phyloP scores from a whole-genome alignment of 1,140 invertebrate species.

The Drosophila dunni region DNA sequence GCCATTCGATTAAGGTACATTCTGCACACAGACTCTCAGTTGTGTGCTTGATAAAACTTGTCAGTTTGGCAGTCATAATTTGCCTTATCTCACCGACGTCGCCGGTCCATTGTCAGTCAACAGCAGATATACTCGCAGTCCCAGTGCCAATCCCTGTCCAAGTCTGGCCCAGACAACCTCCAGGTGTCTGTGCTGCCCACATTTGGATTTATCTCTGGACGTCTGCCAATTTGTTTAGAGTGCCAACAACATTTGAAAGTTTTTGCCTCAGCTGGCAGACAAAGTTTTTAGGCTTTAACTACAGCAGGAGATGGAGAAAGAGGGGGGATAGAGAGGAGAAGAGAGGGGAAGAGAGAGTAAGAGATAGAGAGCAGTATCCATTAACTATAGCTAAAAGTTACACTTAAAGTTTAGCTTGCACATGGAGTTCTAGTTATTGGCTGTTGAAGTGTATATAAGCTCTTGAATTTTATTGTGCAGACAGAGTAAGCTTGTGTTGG shows the following conservation, averaged over 20 bases:
- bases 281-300: constrained; percentile 24
- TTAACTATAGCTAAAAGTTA: constrained; percentile 9
- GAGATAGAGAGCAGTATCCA: constrained; percentile 24
- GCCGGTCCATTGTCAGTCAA: constrained; percentile 15
- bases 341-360: not conserved
- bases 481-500: constrained; percentile 5
- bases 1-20: constrained; percentile 5
- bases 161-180: not conserved
- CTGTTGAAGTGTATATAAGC: constrained; percentile 14
- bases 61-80: constrained; percentile 19
- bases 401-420: constrained; percentile 18
- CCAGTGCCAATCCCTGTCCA: not conserved
- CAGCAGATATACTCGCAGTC: not conserved
- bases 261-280: constrained; percentile 13
- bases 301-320: not conserved
- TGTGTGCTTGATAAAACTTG: constrained; percentile 7
- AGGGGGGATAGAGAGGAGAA: not conserved
- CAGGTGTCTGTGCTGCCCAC: constrained; percentile 16
- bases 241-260: constrained; percentile 23
- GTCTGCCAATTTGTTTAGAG: constrained; percentile 23
- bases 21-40: constrained; percentile 1
- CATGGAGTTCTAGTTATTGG: constrained; percentile 3
- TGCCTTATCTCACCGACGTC: constrained; percentile 15
- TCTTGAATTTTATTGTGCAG: constrained; percentile 4
- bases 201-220: constrained; percentile 22